Evolutionary conservation across 2,113 vertebrate species (phyloP).

Genomic region (Acrocephalus kingi): DNA sequence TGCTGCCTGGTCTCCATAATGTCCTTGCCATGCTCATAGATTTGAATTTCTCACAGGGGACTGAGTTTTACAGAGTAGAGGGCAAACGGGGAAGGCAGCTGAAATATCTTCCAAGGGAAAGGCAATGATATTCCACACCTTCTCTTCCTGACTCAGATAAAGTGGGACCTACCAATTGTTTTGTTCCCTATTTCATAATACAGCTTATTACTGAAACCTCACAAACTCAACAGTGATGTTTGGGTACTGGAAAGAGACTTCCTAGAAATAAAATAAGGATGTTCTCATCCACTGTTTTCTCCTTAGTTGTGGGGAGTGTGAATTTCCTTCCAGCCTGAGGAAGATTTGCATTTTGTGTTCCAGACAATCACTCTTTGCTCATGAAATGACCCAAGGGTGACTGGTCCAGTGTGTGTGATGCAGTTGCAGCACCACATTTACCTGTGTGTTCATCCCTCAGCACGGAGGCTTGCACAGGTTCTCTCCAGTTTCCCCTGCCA

Average conservation of each 20-base stretch:
- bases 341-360: neutral
- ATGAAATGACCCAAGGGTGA: neutral
- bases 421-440: neutral
- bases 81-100: neutral
- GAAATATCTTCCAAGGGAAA: neutral
- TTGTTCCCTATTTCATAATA: neutral
- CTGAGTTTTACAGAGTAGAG: neutral
- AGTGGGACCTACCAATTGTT: neutral
- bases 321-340: neutral
- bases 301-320: neutral
- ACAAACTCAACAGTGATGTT: neutral
- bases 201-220: neutral
- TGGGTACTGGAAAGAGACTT: neutral
- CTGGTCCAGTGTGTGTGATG: neutral
- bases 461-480: neutral
- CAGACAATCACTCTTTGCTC: neutral
- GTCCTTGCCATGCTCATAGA: neutral
- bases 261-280: neutral
- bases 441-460: neutral
- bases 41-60: neutral
- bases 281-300: neutral
- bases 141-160: neutral
- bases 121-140: neutral
- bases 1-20: neutral
- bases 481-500: neutral